These are phyloP conservation scores for Scolopax mira DNA, from an alignment of 2,113 vertebrate genomes.

Conservation along the genomic window DNA sequence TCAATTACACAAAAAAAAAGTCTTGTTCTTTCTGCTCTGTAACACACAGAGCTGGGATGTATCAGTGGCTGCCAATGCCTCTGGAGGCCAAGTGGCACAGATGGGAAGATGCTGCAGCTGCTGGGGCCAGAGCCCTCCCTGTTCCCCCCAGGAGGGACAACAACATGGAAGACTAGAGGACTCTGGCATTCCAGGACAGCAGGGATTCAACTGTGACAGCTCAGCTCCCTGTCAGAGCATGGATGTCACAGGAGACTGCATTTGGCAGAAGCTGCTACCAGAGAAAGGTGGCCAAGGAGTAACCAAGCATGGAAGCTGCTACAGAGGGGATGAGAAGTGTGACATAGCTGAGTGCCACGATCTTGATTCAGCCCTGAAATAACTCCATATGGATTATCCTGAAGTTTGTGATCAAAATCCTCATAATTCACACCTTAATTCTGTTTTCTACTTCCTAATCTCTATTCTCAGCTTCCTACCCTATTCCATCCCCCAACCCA, in stretches of 20 bases:
- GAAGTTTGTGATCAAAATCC: neutral
- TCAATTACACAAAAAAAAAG: neutral
- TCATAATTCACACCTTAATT: neutral
- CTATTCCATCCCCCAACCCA: neutral
- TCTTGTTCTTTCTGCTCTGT: neutral
- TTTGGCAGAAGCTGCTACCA: neutral
- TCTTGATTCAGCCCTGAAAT: neutral
- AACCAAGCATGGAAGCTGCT: neutral
- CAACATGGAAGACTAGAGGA: neutral
- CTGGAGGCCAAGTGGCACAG: neutral
- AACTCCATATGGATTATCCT: neutral
- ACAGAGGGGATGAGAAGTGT: neutral
- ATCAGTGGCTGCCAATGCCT: neutral
- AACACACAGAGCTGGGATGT: neutral
- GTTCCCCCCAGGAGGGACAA: fast-evolving
- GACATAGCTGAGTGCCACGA: neutral
- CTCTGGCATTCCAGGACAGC: neutral
- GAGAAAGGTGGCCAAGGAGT: neutral
- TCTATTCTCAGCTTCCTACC: neutral
- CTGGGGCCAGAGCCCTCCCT: neutral
- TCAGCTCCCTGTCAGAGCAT: neutral
- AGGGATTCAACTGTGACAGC: neutral
- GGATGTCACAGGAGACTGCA: neutral
- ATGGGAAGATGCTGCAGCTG: neutral
- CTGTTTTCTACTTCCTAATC: neutral